Conservation (phyloP, 1,140 invertebrate species). For the Drosophila sucinea region DNA sequence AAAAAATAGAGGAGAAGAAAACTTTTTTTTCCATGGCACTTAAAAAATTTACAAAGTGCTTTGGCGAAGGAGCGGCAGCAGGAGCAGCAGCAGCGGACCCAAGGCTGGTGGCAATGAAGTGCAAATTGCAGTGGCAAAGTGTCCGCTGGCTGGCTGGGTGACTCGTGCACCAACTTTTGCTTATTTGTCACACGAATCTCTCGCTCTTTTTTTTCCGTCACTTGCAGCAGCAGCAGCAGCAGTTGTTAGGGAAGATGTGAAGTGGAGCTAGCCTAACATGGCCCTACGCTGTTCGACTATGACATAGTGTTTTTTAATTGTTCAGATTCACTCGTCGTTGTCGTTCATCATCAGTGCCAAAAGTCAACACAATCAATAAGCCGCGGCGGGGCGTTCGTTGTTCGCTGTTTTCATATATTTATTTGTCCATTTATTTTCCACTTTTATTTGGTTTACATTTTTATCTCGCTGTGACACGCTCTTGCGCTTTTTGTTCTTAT, state of each 20-base stretch:
- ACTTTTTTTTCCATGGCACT: constrained; percentile 68
- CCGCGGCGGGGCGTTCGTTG: background rate
- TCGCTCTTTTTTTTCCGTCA: constrained; percentile 26
- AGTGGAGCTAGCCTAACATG: background rate
- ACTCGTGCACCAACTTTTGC: constrained; percentile 62
- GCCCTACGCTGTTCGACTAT: background rate
- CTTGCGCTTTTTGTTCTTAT: constrained; percentile 20
- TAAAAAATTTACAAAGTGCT: constrained; percentile 80
- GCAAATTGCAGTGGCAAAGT: constrained; percentile 76
- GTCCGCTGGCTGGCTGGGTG: constrained; percentile 44
- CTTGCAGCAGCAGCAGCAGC: constrained; percentile 35
- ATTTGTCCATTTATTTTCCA: constrained; percentile 12
- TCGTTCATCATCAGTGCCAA: background rate
- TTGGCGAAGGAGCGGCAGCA: constrained; percentile 59
- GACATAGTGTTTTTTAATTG: constrained; percentile 11
- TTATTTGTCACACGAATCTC: constrained; percentile 71
- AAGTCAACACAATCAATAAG: constrained; percentile 12
- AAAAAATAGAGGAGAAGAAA: constrained; percentile 35
- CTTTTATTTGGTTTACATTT: constrained; percentile 21
- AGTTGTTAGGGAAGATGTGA: constrained; percentile 38
- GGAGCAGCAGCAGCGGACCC: background rate
- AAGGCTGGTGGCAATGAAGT: constrained; percentile 70
- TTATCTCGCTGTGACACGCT: constrained; percentile 19
- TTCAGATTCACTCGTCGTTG: background rate
- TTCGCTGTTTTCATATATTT: background rate